Conservation (phyloP, 2,888 invertebrate species). For the Thymelicus acteon region DNA sequence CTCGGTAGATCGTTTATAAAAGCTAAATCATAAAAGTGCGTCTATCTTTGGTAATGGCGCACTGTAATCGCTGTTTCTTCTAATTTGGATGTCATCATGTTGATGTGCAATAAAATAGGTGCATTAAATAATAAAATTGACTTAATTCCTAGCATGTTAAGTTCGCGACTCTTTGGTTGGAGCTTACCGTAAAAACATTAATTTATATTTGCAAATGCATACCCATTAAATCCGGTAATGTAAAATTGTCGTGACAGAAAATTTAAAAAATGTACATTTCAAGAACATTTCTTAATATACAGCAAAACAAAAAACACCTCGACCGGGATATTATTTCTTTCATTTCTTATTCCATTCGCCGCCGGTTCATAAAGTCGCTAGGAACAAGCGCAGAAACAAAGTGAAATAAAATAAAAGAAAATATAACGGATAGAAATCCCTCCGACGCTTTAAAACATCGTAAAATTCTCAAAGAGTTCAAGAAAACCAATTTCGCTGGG, state of each 20-base stretch:
- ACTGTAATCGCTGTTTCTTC: too few species aligned
- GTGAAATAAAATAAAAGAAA: conserved; percentile 43
- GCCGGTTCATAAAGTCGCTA: conserved; percentile 36
- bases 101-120: too few species aligned
- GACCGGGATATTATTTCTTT: background rate
- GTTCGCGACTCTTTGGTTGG: too few species aligned
- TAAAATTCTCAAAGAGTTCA: conserved; percentile 45
- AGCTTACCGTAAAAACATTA: too few species aligned
- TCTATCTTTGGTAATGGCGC: too few species aligned
- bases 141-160: too few species aligned
- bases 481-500: conserved; percentile 46
- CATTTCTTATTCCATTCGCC: conserved; percentile 23
- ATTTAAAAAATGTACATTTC: background rate
- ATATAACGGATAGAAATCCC: conserved; percentile 40
- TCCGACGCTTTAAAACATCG: conserved; percentile 46
- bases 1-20: too few species aligned
- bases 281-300: conserved; percentile 7
- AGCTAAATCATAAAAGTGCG: too few species aligned
- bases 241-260: background rate
- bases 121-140: too few species aligned
- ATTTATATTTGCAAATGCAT: too few species aligned
- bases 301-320: conserved; percentile 19
- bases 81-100: too few species aligned
- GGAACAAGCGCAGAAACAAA: conserved; percentile 35
- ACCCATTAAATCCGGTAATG: too few species aligned